Conservation (phyloP, 2,888 invertebrate species). For the Mythimna vitellina region DNA sequence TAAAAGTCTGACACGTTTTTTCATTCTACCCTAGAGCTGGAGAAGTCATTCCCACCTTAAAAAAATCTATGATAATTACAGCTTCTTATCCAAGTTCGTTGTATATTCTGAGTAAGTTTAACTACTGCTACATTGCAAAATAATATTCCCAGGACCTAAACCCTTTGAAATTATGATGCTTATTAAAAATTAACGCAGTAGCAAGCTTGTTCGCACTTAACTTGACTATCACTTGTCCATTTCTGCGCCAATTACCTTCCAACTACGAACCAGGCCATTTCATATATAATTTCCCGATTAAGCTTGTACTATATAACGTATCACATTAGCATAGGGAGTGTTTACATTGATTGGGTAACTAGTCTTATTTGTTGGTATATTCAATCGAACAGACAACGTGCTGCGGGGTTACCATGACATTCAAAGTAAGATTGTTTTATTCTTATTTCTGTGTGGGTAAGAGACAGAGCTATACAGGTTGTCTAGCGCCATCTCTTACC, state of each 20-base stretch:
- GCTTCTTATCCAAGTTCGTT: background rate
- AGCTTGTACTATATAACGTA: conserved; percentile 39
- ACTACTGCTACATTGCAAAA: conserved; percentile 13
- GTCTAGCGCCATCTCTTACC: too few species aligned
- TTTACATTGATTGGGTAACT: conserved; percentile 21
- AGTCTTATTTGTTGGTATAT: background rate
- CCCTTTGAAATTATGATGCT: conserved; percentile 41
- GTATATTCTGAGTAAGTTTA: conserved; percentile 9
- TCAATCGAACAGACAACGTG: background rate
- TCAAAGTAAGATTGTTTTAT: too few species aligned
- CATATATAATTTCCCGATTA: conserved; percentile 64
- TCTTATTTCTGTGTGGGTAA: too few species aligned
- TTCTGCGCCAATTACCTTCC: conserved; percentile 45
- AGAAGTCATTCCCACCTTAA: too few species aligned
- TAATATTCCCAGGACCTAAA: conserved; percentile 34
- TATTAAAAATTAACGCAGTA: conserved; percentile 48
- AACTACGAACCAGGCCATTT: conserved; percentile 34
- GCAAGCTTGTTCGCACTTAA: conserved; percentile 36
- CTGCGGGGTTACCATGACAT: too few species aligned
- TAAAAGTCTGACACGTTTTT: too few species aligned
- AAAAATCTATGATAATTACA: background rate
- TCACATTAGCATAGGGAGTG: conserved; percentile 54
- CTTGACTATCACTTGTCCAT: conserved; percentile 41
- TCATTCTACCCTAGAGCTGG: too few species aligned
- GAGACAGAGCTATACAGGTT: too few species aligned